Conservation (phyloP, 2,113 vertebrate genomes). For the Hymenochirus boettgeri region DNA sequence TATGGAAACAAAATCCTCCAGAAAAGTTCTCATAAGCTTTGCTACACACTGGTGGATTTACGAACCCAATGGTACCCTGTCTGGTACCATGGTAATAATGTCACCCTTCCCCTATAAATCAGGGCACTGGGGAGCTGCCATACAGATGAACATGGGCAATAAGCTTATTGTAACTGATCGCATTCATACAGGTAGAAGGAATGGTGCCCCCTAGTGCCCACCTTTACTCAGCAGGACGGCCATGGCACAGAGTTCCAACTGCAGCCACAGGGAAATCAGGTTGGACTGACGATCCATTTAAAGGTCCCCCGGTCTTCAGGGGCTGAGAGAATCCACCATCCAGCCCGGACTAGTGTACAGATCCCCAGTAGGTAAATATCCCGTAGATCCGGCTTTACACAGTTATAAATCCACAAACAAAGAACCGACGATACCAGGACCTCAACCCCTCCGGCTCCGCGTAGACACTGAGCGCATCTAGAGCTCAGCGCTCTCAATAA, state of each 20-base stretch:
- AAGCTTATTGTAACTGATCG: no score
- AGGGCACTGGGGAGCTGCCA: background rate
- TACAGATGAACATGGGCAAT: no score
- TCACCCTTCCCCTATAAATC: no score
- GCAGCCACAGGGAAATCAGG: conserved; percentile 91
- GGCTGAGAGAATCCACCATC: background rate
- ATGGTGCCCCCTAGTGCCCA: no score
- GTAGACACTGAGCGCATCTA: background rate
- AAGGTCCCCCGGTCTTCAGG: conserved; percentile 46
- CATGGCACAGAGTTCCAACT: conserved; percentile 94
- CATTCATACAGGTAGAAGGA: no score
- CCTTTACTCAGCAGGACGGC: conserved; percentile 91
- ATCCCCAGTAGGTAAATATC: background rate
- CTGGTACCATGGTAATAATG: background rate
- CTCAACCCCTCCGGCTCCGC: background rate
- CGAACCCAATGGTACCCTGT: no score
- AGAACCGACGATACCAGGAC: background rate
- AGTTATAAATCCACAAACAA: no score
- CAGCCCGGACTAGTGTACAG: background rate
- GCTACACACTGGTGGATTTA: no score
- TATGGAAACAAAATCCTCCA: no score
- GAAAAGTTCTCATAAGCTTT: no score
- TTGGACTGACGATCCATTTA: conserved; percentile 93
- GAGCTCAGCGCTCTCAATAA: conserved; percentile 38
- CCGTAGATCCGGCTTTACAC: background rate